Base-by-base conservation (phyloP, 2,797 vertebrate genomes). In the Girardinus metallicus region DNA sequence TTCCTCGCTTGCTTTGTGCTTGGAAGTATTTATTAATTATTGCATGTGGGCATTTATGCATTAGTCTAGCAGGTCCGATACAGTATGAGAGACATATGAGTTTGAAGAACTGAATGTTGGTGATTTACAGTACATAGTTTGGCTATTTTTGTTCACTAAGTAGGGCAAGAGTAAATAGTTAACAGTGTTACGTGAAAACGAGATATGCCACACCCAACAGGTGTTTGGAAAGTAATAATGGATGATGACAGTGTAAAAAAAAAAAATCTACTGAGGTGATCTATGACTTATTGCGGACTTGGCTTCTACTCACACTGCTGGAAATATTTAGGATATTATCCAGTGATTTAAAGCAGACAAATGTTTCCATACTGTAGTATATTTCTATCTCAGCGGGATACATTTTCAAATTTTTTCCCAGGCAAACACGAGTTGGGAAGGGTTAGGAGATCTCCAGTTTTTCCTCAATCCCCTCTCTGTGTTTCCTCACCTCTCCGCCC, bases 151-250 rank as follows among this genome's bases (percentile, higher is more conserved):
- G 84, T 76, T 47, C 2, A 66, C 62, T 83, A 90, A 89, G 84
- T 86, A 90, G 93, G 90, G 85, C 88, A 91, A 29, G 82, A 89
- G 92, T 89, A 89, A 93, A 92, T 91, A 86, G 87, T 92, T 90
- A 92, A 93, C 90, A 70, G 73, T 79, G 86, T 78, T 87, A 85
- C 15, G 8, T 79, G 77, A 90, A 86, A 87, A 73, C 60, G 29
- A 78, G 82, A 82, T 81, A 80, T 64, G 79, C 34, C 77, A 84
- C 66, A 84, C 43, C 51, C 51, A 85, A 92, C 91, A 91, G 93
- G 90, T 93, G 92, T 73, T 81, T 26, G 21, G 81, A 77, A 85
- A 3, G 4, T 71, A 78, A 68, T 34, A 74, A 57, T 80, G 79
- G 74, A 86, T 29, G 43, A 70, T 83, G 77, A 75, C 57, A 31